Percentiles rank a stretch among this genome's conserved stretches.
Evolutionary conservation across 1,140 invertebrate genomes (phyloP).

Genomic region (Lasioglossum baleicum): DNA sequence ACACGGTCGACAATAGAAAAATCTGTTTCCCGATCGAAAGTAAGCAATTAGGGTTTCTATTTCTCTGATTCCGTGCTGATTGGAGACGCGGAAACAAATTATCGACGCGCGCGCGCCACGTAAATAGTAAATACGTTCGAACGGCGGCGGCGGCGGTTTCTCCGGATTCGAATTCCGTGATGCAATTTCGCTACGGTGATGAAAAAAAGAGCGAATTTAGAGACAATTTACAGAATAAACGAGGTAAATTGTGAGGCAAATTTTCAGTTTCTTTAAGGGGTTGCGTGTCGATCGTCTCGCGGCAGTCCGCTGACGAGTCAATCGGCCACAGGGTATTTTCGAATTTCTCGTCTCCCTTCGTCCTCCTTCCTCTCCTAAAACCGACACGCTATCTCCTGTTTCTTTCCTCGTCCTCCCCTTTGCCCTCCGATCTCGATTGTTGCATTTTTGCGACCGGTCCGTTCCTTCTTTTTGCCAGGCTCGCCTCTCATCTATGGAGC

Average conservation of each 20-base stretch:
- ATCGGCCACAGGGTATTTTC: slow-evolving; percentile 54
- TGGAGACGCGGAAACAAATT: neutral
- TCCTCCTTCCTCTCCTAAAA: neutral
- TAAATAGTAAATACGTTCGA: no score
- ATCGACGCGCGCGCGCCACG: neutral
- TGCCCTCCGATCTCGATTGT: neutral
- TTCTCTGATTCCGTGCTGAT: no score
- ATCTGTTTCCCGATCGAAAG: no score
- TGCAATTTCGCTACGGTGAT: neutral
- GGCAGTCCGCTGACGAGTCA: slow-evolving; percentile 63
- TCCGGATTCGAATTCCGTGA: slow-evolving; percentile 2
- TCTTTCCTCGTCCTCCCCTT: no score
- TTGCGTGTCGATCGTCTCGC: slow-evolving; percentile 49
- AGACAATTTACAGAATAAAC: slow-evolving; percentile 30
- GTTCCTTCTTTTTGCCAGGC: no score
- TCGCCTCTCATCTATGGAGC: slow-evolving; percentile 28
- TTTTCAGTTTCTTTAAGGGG: slow-evolving; percentile 37
- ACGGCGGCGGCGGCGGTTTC: neutral
- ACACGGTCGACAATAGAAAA: no score
- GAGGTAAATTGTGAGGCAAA: slow-evolving; percentile 49
- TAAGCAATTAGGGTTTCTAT: no score
- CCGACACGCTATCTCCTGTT: neutral
- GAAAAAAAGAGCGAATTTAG: neutral
- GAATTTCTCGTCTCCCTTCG: slow-evolving; percentile 21
- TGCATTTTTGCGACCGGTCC: slow-evolving; percentile 9